phyloP scores from a whole-genome alignment of 2,888 invertebrate species.

The Ormyrus thymus region DNA sequence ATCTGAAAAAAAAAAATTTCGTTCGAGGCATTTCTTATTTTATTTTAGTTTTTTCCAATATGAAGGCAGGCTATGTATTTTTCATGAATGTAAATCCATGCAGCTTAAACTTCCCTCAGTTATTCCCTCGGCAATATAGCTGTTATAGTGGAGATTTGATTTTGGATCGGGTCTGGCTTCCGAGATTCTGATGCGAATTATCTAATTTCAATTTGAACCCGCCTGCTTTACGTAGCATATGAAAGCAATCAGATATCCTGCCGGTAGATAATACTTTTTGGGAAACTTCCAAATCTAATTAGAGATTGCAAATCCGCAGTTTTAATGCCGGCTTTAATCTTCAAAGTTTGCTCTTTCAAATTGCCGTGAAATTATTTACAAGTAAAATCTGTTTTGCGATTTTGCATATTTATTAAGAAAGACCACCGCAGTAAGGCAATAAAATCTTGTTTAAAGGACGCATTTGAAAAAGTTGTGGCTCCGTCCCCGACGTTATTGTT shows the following conservation, averaged over 20 bases:
- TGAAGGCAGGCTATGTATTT: conserved; percentile 18
- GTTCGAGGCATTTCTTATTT: conserved; percentile 1
- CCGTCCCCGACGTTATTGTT: no score
- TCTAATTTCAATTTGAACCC: conserved; percentile 21
- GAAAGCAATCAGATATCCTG: background rate
- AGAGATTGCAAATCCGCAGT: no score
- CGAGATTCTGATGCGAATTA: conserved; percentile 26
- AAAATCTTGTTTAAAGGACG: no score
- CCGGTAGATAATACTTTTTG: background rate
- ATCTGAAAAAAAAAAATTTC: background rate
- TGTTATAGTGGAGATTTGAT: conserved; percentile 25
- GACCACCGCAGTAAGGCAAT: no score
- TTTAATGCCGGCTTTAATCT: no score
- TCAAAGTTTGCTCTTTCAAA: background rate
- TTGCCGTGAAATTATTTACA: background rate
- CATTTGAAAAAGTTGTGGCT: no score
- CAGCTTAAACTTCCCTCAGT: conserved; percentile 18
- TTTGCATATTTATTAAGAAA: no score
- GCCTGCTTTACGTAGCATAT: background rate
- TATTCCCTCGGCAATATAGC: conserved; percentile 23
- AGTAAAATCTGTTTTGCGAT: background rate
- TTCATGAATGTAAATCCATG: conserved; percentile 32
- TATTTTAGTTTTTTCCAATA: conserved; percentile 2
- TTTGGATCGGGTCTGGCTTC: conserved; percentile 18
- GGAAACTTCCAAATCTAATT: no score